Evolutionary conservation across 2,797 vertebrate species (phyloP), one percentile per base, ranked within the genome.

Genomic region (Myiotriccus ornatus): DNA sequence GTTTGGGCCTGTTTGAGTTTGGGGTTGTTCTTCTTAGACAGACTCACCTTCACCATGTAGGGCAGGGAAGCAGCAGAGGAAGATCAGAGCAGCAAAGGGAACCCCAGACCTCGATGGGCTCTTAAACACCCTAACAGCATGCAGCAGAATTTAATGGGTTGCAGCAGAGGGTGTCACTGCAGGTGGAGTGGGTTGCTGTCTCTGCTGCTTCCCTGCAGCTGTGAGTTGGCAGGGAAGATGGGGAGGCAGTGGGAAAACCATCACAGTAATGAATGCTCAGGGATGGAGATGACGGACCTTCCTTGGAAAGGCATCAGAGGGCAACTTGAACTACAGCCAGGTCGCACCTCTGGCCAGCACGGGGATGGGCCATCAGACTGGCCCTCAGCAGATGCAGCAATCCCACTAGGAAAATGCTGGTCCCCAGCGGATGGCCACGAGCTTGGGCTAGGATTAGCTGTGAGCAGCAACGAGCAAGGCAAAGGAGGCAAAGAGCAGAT

Each of bases 391-490:
- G 70, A 71, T 27, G 39, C 28, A 84, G 44, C 7, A 59, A 20
- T 35, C 34, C 28, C 41, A 53, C 23, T 2, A 20, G 52, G 32
- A 91, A 2, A 12, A 37, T 2, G 14, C 67, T 49, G 19, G 32
- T 21, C 44, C 23, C 24, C 47, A 64, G 20, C 0, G 6, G 83
- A 47, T 3, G 0, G 25, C 32, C 7, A 11, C 0, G 1, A 88
- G 14, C 49, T 60, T 68, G 46, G 22, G 30, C 24, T 47, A 37
- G 37, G 34, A 21, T 80, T 44, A 74, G 56, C 21, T 24, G 13
- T 1, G 7, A 80, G 56, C 21, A 88, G 53, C 44, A 68, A 41
- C 17, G 50, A 87, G 35, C 12, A 57, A 80, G 62, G 53, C 49
- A 86, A 62, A 49, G 14, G n/a, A 75, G 30, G 69, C 49, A 68